Conservation (phyloP, 1,140 invertebrate species). For the Rhagoletis pomonella region DNA sequence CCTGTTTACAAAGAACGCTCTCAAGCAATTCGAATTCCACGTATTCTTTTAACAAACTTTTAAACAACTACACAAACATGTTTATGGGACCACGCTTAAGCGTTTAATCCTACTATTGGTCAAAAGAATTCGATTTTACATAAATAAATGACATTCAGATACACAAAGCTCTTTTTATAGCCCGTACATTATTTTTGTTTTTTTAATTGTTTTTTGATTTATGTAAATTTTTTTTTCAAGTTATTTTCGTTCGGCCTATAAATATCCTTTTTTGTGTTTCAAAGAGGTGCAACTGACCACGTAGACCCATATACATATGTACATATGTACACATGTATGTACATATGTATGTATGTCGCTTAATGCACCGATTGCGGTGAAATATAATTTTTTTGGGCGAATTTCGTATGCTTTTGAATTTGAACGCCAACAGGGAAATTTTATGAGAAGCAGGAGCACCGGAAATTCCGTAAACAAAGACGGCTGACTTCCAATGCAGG, state of each 20-base stretch:
- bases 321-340: background rate
- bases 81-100: background rate
- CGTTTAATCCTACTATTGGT: background rate
- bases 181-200: background rate
- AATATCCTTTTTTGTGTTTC: background rate
- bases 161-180: background rate
- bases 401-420: background rate
- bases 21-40: too few relatives aligned
- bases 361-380: too few relatives aligned
- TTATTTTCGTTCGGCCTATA: background rate
- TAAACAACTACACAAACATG: background rate
- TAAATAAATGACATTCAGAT: background rate
- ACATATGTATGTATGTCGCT: background rate
- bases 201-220: too few relatives aligned
- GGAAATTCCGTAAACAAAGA: constrained; percentile 25
- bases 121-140: too few relatives aligned
- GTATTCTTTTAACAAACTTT: too few relatives aligned
- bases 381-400: background rate
- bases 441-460: background rate
- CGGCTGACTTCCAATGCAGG: background rate
- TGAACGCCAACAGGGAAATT: too few relatives aligned
- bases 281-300: background rate
- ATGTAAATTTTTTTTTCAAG: background rate
- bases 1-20: background rate
- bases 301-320: background rate